Evolutionary conservation across 2,888 invertebrate species (phyloP), one percentile per base, ranked within the genome.

Genomic region (Invenusta paracnida): DNA sequence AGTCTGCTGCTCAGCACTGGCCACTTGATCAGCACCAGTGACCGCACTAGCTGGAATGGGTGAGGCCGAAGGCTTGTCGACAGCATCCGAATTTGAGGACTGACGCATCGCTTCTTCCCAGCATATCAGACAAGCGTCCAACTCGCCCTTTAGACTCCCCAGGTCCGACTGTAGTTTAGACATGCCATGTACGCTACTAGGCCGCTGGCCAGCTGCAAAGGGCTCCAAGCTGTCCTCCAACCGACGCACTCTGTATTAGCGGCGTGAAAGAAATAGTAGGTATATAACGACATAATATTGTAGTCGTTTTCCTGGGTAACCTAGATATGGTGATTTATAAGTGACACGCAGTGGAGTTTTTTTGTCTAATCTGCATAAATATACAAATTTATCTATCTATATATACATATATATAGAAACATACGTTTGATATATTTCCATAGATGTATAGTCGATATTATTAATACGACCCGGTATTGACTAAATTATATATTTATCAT

Each of bases 101-200:
- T 29, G 82, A 29, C 82, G 82, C 28, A 82, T 2, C 13, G 29
- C 11, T 23, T 82, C 82, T 28, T 82, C 82, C 82, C 29, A 82
- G 29, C 82, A 82, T 2, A 82, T 29, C 2, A 30, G 30, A 30
- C 82, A 29, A 23, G 82, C 82, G 30, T 82, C 82, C 29, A 82
- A 2, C 29, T 82, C 82, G 1, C 82, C 73, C 11, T 23, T 5
- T 2, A 73, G 73, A 23, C 73, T 25, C 11, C 11, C 5, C 48
- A 48, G 17, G 11, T 5, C 5, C 5, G 48, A 11, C 17, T 17
- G 5, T 5, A 48, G 48, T n/a, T n/a, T n/a, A n/a, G n/a, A n/a
- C n/a, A n/a, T n/a, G n/a, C n/a, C n/a, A n/a, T n/a, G n/a, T n/a
- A n/a, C n/a, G n/a, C n/a, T n/a, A 5, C 17, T 5, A 17, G 48